A percentile compares a stretch with the other conserved stretches of the same genome.
phyloP scores from a whole-genome alignment of 2,888 invertebrate genomes.

The Allophyes oxyacanthae region DNA sequence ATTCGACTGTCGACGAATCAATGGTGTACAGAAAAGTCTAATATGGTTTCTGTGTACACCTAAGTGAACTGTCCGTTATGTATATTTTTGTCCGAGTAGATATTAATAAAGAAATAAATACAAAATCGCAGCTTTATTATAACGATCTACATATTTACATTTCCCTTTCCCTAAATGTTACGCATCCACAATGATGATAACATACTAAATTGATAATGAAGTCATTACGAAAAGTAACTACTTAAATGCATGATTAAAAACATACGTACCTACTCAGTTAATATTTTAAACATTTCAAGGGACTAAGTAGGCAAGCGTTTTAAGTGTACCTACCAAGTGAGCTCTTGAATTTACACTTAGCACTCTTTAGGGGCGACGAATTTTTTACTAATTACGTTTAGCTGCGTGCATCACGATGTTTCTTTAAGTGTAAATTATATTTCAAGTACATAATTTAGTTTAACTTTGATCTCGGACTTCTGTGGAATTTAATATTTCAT shows the following conservation, averaged over 20 bases:
- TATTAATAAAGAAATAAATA: too few relatives aligned
- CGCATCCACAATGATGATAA: too few relatives aligned
- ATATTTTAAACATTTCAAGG: slow-evolving; percentile 17
- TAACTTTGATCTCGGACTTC: slow-evolving; percentile 1
- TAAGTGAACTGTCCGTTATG: too few relatives aligned
- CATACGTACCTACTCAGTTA: slow-evolving; percentile 4
- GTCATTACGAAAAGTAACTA: background rate
- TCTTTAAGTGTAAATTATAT: slow-evolving; percentile 20
- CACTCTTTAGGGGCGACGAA: background rate
- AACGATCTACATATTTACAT: too few relatives aligned
- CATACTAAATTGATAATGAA: too few relatives aligned
- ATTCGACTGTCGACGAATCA: too few relatives aligned
- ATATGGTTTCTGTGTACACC: too few relatives aligned
- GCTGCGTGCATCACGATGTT: slow-evolving; percentile 12
- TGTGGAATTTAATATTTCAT: background rate
- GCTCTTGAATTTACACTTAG: slow-evolving; percentile 26
- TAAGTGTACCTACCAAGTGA: slow-evolving; percentile 14
- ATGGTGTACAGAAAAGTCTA: too few relatives aligned
- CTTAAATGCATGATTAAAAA: slow-evolving; percentile 5
- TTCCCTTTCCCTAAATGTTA: too few relatives aligned
- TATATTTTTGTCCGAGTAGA: too few relatives aligned
- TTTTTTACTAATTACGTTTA: slow-evolving; percentile 44
- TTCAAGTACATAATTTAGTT: slow-evolving; percentile 16
- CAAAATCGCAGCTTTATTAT: too few relatives aligned
- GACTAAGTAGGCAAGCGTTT: slow-evolving; percentile 15